Conservation (phyloP, 2,113 vertebrate genomes). For the Chamaetylas fuelleborni region DNA sequence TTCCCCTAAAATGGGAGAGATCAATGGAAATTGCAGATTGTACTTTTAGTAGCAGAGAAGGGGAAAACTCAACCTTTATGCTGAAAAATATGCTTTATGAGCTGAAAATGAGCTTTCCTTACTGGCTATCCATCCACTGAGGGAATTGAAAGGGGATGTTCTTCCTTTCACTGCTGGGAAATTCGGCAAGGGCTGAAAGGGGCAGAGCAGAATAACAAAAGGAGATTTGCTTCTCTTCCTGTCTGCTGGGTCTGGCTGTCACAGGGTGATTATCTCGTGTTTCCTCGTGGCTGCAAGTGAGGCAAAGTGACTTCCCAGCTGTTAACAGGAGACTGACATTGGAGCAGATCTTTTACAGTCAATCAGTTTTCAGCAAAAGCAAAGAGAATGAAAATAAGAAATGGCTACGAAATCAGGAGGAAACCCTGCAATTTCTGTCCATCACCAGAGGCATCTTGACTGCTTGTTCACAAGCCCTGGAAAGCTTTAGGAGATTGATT, state of each 20-base stretch:
- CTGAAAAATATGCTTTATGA: neutral
- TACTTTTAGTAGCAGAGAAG: neutral
- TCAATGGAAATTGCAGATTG: neutral
- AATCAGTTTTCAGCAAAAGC: constrained; percentile 3
- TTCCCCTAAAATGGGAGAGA: neutral
- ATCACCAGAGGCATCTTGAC: constrained; percentile 12
- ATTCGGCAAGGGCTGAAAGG: neutral
- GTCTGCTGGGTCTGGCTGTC: constrained; percentile 28
- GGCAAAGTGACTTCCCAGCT: constrained; percentile 53
- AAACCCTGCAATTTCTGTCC: constrained; percentile 33
- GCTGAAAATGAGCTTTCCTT: neutral
- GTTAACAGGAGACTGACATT: constrained; percentile 21
- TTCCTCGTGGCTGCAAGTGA: constrained; percentile 29
- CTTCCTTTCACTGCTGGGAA: neutral
- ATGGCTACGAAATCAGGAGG: neutral
- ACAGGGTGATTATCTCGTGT: constrained; percentile 41
- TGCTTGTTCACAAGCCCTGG: constrained; percentile 22
- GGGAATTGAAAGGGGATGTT: neutral
- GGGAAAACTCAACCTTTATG: neutral
- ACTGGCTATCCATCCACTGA: neutral
- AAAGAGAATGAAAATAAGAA: constrained; percentile 18
- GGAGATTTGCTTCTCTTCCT: neutral
- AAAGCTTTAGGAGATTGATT: neutral
- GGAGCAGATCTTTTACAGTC: constrained; percentile 44
- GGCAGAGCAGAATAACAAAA: neutral